phyloP scores from a whole-genome alignment of 1,140 invertebrate species.

The Hylyphantes graminicola region DNA sequence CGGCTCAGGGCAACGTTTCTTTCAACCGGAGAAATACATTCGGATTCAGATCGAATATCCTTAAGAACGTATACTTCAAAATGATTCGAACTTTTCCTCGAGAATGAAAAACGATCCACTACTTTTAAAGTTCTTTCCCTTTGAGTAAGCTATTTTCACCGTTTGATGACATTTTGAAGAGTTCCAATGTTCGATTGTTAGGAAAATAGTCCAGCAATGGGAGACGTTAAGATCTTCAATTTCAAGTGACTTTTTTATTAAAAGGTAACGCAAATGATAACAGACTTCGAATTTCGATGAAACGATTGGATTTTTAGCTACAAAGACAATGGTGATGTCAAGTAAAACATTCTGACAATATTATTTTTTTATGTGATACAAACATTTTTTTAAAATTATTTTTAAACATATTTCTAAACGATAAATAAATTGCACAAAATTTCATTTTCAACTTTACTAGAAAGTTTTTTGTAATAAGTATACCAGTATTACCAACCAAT shows the following conservation, averaged over 20 bases:
- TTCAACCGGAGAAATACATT: background rate
- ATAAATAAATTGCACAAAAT: no score
- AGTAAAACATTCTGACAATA: no score
- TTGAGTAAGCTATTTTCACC: constrained; percentile 35
- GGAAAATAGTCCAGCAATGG: constrained; percentile 5
- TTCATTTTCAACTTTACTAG: no score
- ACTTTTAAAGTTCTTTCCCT: constrained; percentile 1
- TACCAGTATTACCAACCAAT: no score
- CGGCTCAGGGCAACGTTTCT: background rate
- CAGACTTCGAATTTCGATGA: no score
- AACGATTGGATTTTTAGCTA: no score
- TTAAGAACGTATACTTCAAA: constrained; percentile 28
- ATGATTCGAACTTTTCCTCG: constrained; percentile 33
- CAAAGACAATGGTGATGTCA: no score
- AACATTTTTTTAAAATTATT: no score
- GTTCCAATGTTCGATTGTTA: constrained; percentile 19
- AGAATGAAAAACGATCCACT: constrained; percentile 50
- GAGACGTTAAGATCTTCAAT: background rate
- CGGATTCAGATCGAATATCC: constrained; percentile 28
- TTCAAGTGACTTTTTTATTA: background rate
- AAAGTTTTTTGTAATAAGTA: no score
- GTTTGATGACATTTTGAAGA: constrained; percentile 9
- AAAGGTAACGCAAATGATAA: no score
- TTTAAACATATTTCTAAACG: no score
- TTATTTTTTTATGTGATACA: no score